Base-by-base conservation (phyloP, 2,113 vertebrate genomes). In the Leptosomus discolor region DNA sequence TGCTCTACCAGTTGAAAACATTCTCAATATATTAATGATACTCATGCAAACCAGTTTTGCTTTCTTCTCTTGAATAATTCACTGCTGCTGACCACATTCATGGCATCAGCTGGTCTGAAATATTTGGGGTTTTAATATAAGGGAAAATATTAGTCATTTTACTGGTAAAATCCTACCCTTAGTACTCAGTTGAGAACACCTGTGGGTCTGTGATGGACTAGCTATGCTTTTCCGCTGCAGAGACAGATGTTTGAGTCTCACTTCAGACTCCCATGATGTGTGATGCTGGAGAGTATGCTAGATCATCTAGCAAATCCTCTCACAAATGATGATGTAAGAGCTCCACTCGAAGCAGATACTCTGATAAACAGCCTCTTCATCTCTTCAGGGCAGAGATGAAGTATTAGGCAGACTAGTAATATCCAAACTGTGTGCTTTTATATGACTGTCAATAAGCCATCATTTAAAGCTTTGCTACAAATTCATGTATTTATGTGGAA, bases 181-280 rank as follows among this genome's bases (percentile, higher is more conserved):
- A 11, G 11, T 61, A 36, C 6, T 65, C 27, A 36, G 2, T 0
- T 60, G 34, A 32, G 32, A 51, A 20, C 43, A 68, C 23, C 6
- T 1, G 1, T 5, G 0, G 10, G 14, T 90, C 48, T 60, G 8
- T 36, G 43, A 24, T 13, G n/a, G 15, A 73, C 29, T 22, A 26
- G 8, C 12, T 81, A 43, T 19, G 19, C 36, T 51, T 22, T 51
- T 30, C 46, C 73, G 53, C 29, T 53, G 45, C 56, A 70, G 56
- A 51, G 32, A 34, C 19, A 75, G 15, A 43, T 51, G 15, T 75
- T 39, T 67, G 30, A 69, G 34, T 43, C 15, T 70, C 34, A 9
- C 41, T 79, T 70, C 22, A 57, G 41, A 34, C 6, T 34, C 50
- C 21, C 22, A 26, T 83, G 65, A 41, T 0, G 0, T 29, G 0